Evolutionary conservation across 2,113 vertebrate species (phyloP).

Genomic region (Mesocricetus auratus): DNA sequence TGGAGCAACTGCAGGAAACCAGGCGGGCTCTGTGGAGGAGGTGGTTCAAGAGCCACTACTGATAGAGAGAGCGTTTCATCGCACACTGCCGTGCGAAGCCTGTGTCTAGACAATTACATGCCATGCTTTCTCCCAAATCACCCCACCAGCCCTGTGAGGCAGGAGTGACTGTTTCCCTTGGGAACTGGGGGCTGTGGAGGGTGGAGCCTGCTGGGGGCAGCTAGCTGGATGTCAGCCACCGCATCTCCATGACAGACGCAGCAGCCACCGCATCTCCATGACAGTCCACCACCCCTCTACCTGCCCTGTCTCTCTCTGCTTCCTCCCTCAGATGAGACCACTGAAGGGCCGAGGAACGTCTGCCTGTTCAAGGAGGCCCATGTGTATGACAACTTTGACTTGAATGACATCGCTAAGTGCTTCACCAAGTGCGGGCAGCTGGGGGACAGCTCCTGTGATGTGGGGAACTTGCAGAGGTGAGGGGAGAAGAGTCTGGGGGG

Average conservation of each 20-base stretch:
- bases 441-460: not conserved
- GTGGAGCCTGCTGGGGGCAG: not conserved
- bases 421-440: not conserved
- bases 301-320: not conserved
- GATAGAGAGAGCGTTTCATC: not conserved
- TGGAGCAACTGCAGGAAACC: slow-evolving; percentile 5
- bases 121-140: not conserved
- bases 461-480: slow-evolving; percentile 70
- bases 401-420: not conserved
- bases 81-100: not conserved
- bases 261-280: not conserved
- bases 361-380: rapidly evolving
- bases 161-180: not conserved
- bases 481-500: slow-evolving; percentile 13
- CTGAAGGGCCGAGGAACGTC: rapidly evolving
- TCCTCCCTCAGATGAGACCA: not conserved
- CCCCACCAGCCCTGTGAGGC: not conserved
- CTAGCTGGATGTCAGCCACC: not conserved
- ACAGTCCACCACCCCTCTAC: not conserved
- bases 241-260: not conserved
- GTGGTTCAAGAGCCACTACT: not conserved
- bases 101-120: not conserved
- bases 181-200: not conserved
- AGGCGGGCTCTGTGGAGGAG: slow-evolving; percentile 23
- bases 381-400: rapidly evolving